These are phyloP conservation scores for Drosophila rhopaloa DNA, from an alignment of 1,140 invertebrate species.

Conservation along the genomic window DNA sequence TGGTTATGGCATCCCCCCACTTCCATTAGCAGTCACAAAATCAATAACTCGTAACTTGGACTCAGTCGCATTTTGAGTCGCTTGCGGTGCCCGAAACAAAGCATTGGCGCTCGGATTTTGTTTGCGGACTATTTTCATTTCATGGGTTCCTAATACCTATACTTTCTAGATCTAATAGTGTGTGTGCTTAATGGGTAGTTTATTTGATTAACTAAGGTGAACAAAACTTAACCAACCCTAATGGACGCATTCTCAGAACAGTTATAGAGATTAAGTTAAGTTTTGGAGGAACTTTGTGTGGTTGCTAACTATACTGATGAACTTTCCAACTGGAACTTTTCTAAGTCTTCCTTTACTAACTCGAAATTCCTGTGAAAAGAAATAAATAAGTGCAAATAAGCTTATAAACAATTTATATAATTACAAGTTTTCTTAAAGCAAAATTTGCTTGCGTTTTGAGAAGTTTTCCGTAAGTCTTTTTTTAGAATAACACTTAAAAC, in stretches of 20 bases:
- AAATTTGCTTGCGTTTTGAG: too few relatives aligned
- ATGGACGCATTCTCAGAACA: background rate
- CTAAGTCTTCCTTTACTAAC: too few relatives aligned
- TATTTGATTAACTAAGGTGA: conserved; percentile 27
- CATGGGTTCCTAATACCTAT: conserved; percentile 1
- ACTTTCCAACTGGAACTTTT: background rate
- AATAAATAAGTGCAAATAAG: too few relatives aligned
- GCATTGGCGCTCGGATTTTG: conserved; percentile 1
- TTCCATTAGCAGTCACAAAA: conserved; percentile 24
- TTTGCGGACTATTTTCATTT: conserved; percentile 11
- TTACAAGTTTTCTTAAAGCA: too few relatives aligned
- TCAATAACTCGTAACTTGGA: conserved; percentile 32
- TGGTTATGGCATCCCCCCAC: background rate
- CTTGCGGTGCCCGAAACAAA: conserved; percentile 13
- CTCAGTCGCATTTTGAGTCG: conserved; percentile 13
- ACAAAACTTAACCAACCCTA: conserved; percentile 11
- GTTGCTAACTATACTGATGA: too few relatives aligned
- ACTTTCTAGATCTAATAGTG: background rate
- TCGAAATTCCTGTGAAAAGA: too few relatives aligned
- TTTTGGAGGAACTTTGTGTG: background rate
- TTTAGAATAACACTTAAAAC: too few relatives aligned
- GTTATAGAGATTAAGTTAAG: background rate
- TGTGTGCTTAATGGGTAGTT: conserved; percentile 4
- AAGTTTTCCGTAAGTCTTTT: too few relatives aligned
- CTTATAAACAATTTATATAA: too few relatives aligned